Base-by-base conservation (phyloP, 1,140 invertebrate genomes). In the Drosophila guanche region DNA sequence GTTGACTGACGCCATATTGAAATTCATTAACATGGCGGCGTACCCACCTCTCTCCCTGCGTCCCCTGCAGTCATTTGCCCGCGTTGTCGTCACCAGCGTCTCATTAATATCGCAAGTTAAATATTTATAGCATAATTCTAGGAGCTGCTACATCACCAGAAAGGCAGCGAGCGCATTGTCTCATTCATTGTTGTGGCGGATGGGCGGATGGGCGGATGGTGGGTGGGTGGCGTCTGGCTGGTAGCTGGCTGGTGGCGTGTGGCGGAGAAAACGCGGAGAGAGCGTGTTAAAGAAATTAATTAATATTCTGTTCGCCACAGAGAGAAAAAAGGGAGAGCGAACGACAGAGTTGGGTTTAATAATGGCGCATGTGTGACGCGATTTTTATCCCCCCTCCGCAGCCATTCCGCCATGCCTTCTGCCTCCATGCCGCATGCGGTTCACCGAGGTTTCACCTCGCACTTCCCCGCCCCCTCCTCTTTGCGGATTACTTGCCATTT, bases 81-180 rank as follows among this genome's bases (percentile, higher is more conserved):
- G 25, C 45, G 37, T 51, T 50, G 29, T 50, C 58, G 76, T 76
- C 66, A 52, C 55, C 63, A 54, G 53, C 68, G 63, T 81, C 77
- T 68, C 61, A 81, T 86, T 88, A 86, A 86, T 88, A 81, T 88
- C 79, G 84, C 79, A 88, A 88, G 79, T 89, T 79, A 83, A 89
- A 89, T 88, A 88, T 88, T 88, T 88, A 89, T 88, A 79, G 83
- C 78, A 88, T 83, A 88, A 83, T 88, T 88, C 84, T 88, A 75
- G 79, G 60, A 76, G 66, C 84, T 60, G 78, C 67, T 79, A 83
- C 78, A 81, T 71, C 69, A 48, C 65, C 69, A 72, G 33, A 41
- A 54, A n/a, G 12, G 37, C 10, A 72, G 66, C 78, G 74, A 72
- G 66, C 78, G 74, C 69, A 88, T 86, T 86, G 78, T 83, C 84